Evolutionary conservation across 2,888 invertebrate genomes (phyloP).

Genomic region (Invenusta paracnida): DNA sequence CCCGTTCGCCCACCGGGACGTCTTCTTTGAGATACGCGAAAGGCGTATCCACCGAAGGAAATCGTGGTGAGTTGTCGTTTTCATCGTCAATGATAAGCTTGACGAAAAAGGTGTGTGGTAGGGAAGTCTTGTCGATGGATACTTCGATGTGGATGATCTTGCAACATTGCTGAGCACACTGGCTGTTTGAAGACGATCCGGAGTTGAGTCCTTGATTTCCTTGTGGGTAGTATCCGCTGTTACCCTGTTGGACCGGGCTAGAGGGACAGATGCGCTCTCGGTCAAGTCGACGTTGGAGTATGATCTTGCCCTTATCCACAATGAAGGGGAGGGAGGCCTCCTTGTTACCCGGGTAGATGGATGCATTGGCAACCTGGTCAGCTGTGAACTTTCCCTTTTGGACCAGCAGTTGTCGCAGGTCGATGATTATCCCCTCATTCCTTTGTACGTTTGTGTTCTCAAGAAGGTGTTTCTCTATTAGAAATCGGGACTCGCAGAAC

Average conservation of each 20-base stretch:
- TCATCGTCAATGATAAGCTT: conserved; percentile 11
- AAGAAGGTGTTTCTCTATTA: background rate
- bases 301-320: background rate
- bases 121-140: background rate
- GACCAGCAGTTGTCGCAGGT: background rate
- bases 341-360: background rate
- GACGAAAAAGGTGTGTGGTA: background rate
- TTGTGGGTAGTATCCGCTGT: no score
- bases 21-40: background rate
- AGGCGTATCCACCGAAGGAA: background rate
- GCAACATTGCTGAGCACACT: conserved; percentile 1
- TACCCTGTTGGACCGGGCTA: no score
- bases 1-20: background rate
- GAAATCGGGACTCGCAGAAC: background rate
- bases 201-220: background rate
- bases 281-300: background rate
- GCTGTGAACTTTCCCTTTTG: background rate
- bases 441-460: background rate
- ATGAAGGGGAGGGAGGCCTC: background rate
- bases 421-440: background rate
- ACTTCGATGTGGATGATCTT: conserved; percentile 8
- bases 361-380: background rate
- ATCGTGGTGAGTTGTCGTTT: conserved; percentile 18
- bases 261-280: conserved; percentile 20
- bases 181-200: background rate